phyloP scores from a whole-genome alignment of 2,888 invertebrate species.

The Beris morrisii region DNA sequence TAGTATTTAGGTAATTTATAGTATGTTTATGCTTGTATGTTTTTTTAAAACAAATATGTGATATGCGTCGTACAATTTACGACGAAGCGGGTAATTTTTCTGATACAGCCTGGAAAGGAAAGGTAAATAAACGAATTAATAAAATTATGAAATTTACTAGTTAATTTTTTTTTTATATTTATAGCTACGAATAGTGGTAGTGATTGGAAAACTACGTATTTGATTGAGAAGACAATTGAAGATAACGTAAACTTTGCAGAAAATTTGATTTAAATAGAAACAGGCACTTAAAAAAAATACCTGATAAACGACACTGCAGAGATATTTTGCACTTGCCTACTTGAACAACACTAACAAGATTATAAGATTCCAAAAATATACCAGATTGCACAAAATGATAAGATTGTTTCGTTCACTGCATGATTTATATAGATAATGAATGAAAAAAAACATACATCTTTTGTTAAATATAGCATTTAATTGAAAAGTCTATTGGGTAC shows the following conservation, averaged over 20 bases:
- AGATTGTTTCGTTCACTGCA: constrained; percentile 12
- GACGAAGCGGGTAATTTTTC: too few relatives aligned
- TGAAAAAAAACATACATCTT: not conserved
- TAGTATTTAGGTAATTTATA: not conserved
- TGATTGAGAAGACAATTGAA: too few relatives aligned
- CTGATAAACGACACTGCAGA: constrained; percentile 27
- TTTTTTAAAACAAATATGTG: constrained; percentile 1
- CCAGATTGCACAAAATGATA: constrained; percentile 25
- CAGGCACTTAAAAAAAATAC: too few relatives aligned
- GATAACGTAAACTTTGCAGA: too few relatives aligned
- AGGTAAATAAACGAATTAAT: too few relatives aligned
- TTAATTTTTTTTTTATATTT: too few relatives aligned
- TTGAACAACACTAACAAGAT: constrained; percentile 24
- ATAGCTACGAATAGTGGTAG: too few relatives aligned
- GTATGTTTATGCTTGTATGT: not conserved
- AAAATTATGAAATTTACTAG: too few relatives aligned
- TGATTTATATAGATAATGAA: constrained; percentile 5
- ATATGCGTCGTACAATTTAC: too few relatives aligned
- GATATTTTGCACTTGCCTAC: constrained; percentile 23
- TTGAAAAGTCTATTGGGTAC: not conserved
- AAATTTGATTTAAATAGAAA: too few relatives aligned
- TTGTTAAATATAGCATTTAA: constrained; percentile 8
- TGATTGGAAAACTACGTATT: too few relatives aligned
- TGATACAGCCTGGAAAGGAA: too few relatives aligned
- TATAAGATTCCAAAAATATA: constrained; percentile 25